Evolutionary conservation across 2,888 invertebrate genomes (phyloP).

Genomic region (Leptopilina myrica): DNA sequence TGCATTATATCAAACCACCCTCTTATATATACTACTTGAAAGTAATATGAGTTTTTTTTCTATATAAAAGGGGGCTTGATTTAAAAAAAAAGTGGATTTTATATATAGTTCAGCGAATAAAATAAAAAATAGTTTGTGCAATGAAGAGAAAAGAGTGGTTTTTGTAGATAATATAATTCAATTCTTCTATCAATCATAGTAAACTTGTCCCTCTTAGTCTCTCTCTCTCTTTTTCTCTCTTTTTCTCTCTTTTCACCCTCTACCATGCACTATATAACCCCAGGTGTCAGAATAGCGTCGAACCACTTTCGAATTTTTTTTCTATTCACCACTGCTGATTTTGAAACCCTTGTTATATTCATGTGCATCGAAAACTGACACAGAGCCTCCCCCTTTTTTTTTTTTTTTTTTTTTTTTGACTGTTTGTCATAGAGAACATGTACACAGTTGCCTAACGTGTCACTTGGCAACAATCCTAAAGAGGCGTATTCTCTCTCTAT

Average conservation of each 20-base stretch:
- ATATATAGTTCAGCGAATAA: neutral
- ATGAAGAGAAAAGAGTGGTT: conserved; percentile 19
- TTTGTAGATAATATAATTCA: conserved; percentile 16
- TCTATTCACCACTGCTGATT: conserved; percentile 18
- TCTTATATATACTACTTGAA: conserved; percentile 3
- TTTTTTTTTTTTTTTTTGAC: neutral
- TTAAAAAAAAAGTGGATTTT: neutral
- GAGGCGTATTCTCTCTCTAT: conserved; percentile 49
- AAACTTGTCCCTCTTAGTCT: too few species aligned
- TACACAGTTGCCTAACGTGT: conserved; percentile 27
- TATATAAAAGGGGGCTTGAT: too few species aligned
- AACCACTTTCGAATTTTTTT: conserved; percentile 32
- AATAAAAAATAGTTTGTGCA: conserved; percentile 31
- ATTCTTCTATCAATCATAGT: neutral
- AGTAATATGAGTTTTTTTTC: conserved; percentile 2
- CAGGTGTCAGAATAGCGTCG: conserved; percentile 10
- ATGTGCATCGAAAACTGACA: neutral
- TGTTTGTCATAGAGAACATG: conserved; percentile 46
- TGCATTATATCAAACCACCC: too few species aligned
- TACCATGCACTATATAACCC: neutral
- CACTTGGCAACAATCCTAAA: conserved; percentile 42
- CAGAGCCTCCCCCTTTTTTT: conserved; percentile 40
- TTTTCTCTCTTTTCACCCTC: too few species aligned
- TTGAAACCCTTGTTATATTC: conserved; percentile 12
- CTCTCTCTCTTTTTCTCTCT: too few species aligned